Evolutionary conservation across 2,797 vertebrate genomes (phyloP), one percentile per base, ranked within the genome.

Genomic region (Melanotaenia maccullochi): DNA sequence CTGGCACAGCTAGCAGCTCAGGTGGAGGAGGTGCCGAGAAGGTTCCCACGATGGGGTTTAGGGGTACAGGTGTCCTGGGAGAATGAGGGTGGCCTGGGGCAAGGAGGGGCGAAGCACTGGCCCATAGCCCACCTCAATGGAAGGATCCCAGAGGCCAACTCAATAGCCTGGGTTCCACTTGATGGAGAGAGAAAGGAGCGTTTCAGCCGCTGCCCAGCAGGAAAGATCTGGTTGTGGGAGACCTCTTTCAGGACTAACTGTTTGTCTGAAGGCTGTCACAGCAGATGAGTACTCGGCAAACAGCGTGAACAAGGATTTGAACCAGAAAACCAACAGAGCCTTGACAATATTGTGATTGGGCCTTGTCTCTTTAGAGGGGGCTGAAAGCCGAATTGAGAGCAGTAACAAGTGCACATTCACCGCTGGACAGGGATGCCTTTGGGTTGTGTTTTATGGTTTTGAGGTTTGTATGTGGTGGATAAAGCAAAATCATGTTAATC

Each of bases 281-380:
- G 96, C 91, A 96, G 96, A 97, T 96, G 96, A 97, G 96, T 96
- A 96, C 96, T 97, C 97, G 96, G 96, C 96, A 97, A 99, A 97
- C 96, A 97, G 96, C 97, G 94, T 96, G 97, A 98, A 97, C 96
- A 97, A 97, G 97, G 96, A 97, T 97, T 97, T 98, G 95, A 98
- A 98, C 96, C 96, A 96, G 96, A 97, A 97, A 97, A 96, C 92
- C 95, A 96, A 96, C 95, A 96, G 94, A 94, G 94, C 95, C 95
- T 95, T 95, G 94, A 96, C 96, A 96, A 96, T 95, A 93, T 94
- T 95, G 96, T 95, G 95, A 95, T 94, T 93, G 95, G 94, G 94
- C 88, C 93, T 95, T 95, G 88, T 95, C 93, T 96, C 87, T 90
- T 94, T 95, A 93, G 91, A 94, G 90, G 91, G 92, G 90, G 83